These are phyloP conservation scores for Actinia equina DNA, from an alignment of 64 coral and sea anemone species.

Conservation along the genomic window DNA sequence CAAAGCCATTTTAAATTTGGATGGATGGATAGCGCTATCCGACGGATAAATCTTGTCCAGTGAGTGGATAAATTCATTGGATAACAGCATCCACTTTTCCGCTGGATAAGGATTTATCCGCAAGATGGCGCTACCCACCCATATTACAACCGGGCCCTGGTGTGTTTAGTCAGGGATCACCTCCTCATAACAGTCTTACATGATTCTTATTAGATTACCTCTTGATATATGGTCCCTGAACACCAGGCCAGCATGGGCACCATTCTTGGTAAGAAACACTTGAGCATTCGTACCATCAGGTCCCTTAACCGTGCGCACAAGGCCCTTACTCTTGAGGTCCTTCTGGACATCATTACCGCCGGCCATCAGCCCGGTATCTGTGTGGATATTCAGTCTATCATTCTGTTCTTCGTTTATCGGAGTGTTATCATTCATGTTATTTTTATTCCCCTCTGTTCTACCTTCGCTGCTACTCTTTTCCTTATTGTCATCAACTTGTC, in stretches of 20 bases:
- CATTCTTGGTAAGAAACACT: constrained; percentile 77
- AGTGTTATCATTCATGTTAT: neutral
- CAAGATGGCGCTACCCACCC: too few relatives aligned
- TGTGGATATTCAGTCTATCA: neutral
- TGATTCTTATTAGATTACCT: constrained; percentile 22
- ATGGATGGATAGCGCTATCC: too few relatives aligned
- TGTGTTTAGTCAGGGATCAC: too few relatives aligned
- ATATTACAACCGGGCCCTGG: too few relatives aligned
- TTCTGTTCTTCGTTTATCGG: neutral
- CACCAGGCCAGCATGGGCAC: constrained; percentile 84
- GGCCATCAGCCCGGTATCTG: neutral
- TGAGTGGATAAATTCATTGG: too few relatives aligned
- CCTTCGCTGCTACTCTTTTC: neutral
- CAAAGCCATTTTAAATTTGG: too few relatives aligned
- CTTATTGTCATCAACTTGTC: neutral
- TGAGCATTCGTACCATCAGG: constrained; percentile 75
- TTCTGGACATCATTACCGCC: neutral
- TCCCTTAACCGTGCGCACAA: constrained; percentile 74
- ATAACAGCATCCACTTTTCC: too few relatives aligned
- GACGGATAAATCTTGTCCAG: too few relatives aligned
- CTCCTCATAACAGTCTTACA: too few relatives aligned
- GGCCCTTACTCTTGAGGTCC: constrained; percentile 28
- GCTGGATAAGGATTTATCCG: too few relatives aligned
- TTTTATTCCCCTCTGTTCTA: neutral
- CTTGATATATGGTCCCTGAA: constrained; percentile 76